phyloP scores from a whole-genome alignment of 2,888 invertebrate genomes.

The Tinea trinotella region DNA sequence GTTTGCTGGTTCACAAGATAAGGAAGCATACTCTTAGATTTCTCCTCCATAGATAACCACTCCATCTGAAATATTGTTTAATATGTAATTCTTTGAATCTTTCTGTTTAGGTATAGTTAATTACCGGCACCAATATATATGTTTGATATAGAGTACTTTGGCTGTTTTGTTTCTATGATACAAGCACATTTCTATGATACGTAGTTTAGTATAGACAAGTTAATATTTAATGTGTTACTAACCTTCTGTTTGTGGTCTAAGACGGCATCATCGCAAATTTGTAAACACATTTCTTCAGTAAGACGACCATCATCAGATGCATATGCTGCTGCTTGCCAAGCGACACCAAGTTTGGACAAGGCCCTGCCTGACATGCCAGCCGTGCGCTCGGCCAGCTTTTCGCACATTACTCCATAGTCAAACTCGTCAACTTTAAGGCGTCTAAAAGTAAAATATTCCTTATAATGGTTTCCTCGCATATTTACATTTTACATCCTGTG shows the following conservation, averaged over 20 bases:
- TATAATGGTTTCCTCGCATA: too few species aligned
- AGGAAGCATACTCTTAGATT: slow-evolving; percentile 37
- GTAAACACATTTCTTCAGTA: slow-evolving; percentile 93
- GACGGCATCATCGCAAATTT: slow-evolving; percentile 86
- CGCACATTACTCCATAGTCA: slow-evolving; percentile 91
- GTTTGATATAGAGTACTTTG: too few species aligned
- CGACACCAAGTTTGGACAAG: slow-evolving; percentile 95
- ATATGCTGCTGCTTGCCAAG: slow-evolving; percentile 98
- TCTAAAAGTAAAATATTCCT: slow-evolving; percentile 20
- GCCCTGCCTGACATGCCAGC: slow-evolving; percentile 98
- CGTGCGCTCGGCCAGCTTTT: slow-evolving; percentile 85
- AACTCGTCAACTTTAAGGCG: slow-evolving; percentile 94
- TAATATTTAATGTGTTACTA: not conserved
- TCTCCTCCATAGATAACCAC: slow-evolving; percentile 62
- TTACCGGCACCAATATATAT: too few species aligned
- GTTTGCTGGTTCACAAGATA: not conserved
- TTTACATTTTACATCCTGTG: too few species aligned
- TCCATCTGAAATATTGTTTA: slow-evolving; percentile 47
- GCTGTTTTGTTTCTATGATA: too few species aligned
- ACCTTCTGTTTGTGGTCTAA: slow-evolving; percentile 88
- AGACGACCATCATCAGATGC: slow-evolving; percentile 95
- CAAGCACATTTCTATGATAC: too few species aligned
- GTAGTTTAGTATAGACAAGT: too few species aligned
- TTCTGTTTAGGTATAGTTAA: too few species aligned
- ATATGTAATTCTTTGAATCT: too few species aligned